Conservation (phyloP, 2,113 vertebrate species). For the Corapipo altera region DNA sequence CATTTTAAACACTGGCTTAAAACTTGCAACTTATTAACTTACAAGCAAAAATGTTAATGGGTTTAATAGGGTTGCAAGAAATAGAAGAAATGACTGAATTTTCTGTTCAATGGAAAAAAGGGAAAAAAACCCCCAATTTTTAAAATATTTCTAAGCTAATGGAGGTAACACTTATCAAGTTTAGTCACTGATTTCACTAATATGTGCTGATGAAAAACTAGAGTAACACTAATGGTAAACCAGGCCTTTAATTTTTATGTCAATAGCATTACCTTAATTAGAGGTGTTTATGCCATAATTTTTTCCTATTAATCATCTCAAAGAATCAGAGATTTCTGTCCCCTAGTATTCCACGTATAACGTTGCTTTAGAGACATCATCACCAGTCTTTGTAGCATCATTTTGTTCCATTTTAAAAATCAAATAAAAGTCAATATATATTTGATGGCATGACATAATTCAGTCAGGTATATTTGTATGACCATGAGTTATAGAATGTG, state of each 20-base stretch:
- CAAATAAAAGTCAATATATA: not conserved
- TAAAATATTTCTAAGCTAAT: not conserved
- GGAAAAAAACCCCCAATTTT: not conserved
- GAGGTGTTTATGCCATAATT: not conserved
- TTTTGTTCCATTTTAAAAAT: constrained; percentile 2
- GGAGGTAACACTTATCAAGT: not conserved
- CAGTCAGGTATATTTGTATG: not conserved
- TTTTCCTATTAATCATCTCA: not conserved
- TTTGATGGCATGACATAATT: not conserved
- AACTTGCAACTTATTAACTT: not conserved
- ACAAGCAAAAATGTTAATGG: not conserved
- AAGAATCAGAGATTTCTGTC: not conserved
- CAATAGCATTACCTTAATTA: not conserved
- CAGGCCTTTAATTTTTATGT: not conserved
- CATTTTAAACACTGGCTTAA: not conserved
- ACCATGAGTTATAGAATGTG: not conserved
- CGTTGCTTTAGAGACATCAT: not conserved
- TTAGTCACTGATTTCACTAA: not conserved
- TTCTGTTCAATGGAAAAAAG: not conserved
- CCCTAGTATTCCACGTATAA: not conserved
- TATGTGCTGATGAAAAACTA: not conserved
- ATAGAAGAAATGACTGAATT: not conserved
- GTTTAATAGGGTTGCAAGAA: not conserved
- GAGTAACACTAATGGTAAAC: not conserved
- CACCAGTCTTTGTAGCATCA: not conserved